These are phyloP conservation scores for Microctonus aethiopoides DNA, from an alignment of 2,888 invertebrate species.

Conservation along the genomic window DNA sequence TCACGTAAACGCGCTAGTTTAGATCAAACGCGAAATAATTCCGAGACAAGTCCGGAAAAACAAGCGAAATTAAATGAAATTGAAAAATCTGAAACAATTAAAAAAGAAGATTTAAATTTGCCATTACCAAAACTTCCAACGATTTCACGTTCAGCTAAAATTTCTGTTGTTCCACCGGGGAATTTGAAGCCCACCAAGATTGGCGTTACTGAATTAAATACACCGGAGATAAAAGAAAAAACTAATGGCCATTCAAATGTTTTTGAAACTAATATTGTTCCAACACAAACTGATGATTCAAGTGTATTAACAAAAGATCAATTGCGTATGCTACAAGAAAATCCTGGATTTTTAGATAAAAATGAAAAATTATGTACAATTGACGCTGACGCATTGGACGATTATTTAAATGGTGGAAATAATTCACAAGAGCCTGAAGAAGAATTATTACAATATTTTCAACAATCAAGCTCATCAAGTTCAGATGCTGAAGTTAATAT, in stretches of 20 bases:
- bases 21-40: slow-evolving; percentile 43
- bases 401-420: slow-evolving; percentile 81
- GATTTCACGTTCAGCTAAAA: slow-evolving; percentile 44
- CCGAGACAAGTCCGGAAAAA: slow-evolving; percentile 62
- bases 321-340: slow-evolving; percentile 49
- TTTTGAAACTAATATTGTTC: background rate
- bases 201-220: slow-evolving; percentile 57
- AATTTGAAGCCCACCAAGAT: slow-evolving; percentile 51
- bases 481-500: slow-evolving; percentile 57
- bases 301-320: slow-evolving; percentile 49
- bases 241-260: background rate
- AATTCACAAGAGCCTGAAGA: slow-evolving; percentile 85
- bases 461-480: slow-evolving; percentile 69
- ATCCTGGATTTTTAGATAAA: slow-evolving; percentile 45
- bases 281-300: slow-evolving; percentile 21
- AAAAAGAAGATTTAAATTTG: slow-evolving; percentile 7
- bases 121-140: slow-evolving; percentile 8
- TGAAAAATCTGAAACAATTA: slow-evolving; percentile 1
- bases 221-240: slow-evolving; percentile 35
- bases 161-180: slow-evolving; percentile 54
- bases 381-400: slow-evolving; percentile 84
- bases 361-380: slow-evolving; percentile 75
- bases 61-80: slow-evolving; percentile 54
- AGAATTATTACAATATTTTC: slow-evolving; percentile 86
- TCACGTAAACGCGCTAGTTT: slow-evolving; percentile 60